These are phyloP conservation scores for Sinocyclocheilus anshuiensis DNA, from an alignment of 2,113 vertebrate species.

Conservation along the genomic window DNA sequence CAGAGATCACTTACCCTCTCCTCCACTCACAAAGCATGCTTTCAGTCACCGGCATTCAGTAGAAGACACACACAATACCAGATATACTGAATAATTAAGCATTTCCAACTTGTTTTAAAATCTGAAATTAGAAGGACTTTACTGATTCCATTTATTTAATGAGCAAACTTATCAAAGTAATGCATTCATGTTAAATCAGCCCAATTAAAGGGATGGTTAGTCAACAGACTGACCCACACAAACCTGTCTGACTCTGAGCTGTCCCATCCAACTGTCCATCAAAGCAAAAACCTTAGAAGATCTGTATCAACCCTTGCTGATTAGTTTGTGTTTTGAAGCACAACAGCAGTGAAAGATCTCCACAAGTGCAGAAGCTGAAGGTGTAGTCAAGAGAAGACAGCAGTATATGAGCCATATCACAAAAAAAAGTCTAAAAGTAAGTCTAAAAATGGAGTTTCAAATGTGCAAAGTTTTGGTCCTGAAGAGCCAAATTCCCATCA, in stretches of 20 bases:
- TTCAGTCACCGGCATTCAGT: not conserved
- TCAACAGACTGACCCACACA: not conserved
- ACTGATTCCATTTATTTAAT: not conserved
- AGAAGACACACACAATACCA: not conserved
- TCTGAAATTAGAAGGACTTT: not conserved
- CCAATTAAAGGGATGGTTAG: not conserved
- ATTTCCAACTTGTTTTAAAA: not conserved
- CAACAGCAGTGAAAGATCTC: not conserved
- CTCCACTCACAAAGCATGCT: not conserved
- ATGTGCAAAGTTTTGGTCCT: not conserved
- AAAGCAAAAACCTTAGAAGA: not conserved
- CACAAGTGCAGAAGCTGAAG: not conserved
- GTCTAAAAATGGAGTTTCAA: not conserved
- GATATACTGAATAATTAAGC: not conserved
- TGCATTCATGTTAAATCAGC: not conserved
- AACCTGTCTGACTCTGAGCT: too few species aligned
- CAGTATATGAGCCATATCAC: not conserved
- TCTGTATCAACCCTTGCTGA: not conserved
- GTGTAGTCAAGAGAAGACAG: not conserved
- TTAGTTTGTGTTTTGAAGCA: not conserved
- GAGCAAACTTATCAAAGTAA: not conserved
- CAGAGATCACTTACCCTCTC: conserved; percentile 13
- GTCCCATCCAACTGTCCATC: not conserved
- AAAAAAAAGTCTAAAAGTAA: not conserved
- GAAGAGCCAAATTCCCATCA: not conserved